Evolutionary conservation across 64 coral and sea anemone genomes (phyloP).

Genomic region (Montipora capricornis): DNA sequence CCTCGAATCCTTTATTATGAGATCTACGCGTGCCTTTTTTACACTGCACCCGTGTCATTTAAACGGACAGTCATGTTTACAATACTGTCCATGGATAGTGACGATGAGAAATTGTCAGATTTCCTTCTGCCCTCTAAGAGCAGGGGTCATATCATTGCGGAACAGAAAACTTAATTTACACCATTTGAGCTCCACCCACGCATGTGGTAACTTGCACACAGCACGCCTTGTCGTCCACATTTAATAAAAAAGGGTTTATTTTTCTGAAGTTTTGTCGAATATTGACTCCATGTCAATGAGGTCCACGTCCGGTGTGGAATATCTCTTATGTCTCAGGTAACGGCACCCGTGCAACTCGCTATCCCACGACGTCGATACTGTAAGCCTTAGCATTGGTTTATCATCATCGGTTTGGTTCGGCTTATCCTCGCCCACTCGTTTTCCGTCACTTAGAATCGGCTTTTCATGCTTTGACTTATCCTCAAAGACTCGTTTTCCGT

Average conservation of each 20-base stretch:
- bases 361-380: not conserved
- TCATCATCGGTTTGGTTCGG: not conserved
- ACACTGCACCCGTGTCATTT: too few species aligned
- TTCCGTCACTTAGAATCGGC: not conserved
- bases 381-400: not conserved
- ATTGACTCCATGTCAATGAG: not conserved
- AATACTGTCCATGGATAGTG: too few species aligned
- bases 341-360: slow-evolving; percentile 21
- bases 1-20: too few species aligned
- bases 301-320: slow-evolving; percentile 15
- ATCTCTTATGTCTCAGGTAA: slow-evolving; percentile 30
- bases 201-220: not conserved
- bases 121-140: not conserved
- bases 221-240: not conserved
- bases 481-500: too few species aligned
- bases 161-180: not conserved
- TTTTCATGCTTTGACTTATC: slow-evolving; percentile 2
- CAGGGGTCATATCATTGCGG: too few species aligned
- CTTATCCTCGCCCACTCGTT: slow-evolving; percentile 21
- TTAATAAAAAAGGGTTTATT: not conserved
- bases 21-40: too few species aligned
- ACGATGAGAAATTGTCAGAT: not conserved
- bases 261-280: slow-evolving; percentile 31
- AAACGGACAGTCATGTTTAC: too few species aligned
- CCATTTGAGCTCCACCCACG: too few species aligned